These are phyloP conservation scores for Apamea sordens DNA, from an alignment of 2,888 invertebrate species.

Conservation along the genomic window DNA sequence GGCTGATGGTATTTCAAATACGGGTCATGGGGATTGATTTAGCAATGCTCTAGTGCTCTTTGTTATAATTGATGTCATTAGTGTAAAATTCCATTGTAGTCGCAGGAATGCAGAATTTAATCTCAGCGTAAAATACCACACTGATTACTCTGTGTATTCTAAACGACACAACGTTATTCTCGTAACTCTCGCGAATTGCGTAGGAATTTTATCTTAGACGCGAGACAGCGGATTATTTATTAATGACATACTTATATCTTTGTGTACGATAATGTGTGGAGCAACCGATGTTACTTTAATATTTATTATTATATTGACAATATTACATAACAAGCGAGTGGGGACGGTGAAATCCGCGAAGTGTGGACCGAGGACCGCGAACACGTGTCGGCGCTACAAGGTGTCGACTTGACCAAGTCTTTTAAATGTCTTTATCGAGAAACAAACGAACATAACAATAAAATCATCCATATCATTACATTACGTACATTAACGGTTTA, in stretches of 20 bases:
- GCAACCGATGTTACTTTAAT: constrained; percentile 75
- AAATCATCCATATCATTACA: constrained; percentile 73
- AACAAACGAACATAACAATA: constrained; percentile 76
- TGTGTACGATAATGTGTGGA: constrained; percentile 72
- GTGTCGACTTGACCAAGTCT: constrained; percentile 66
- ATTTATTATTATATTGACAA: constrained; percentile 78
- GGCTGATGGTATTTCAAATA: constrained; percentile 37
- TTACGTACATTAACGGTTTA: constrained; percentile 75
- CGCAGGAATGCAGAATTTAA: constrained; percentile 70
- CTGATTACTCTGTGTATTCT: constrained; percentile 74
- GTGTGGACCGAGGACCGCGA: constrained; percentile 35
- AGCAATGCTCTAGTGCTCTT: constrained; percentile 37
- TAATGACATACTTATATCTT: constrained; percentile 75
- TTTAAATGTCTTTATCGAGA: constrained; percentile 79
- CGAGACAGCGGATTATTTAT: constrained; percentile 73
- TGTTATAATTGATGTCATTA: constrained; percentile 68
- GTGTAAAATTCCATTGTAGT: constrained; percentile 65
- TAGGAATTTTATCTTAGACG: constrained; percentile 80
- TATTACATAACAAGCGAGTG: constrained; percentile 73
- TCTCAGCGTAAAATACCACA: constrained; percentile 74
- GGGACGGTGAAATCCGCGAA: constrained; percentile 73
- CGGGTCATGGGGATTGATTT: constrained; percentile 24
- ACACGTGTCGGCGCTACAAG: constrained; percentile 46
- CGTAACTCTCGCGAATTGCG: constrained; percentile 72
- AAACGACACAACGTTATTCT: constrained; percentile 68